Evolutionary conservation across 2,113 vertebrate species (phyloP).

Genomic region (Callionymus lyra): DNA sequence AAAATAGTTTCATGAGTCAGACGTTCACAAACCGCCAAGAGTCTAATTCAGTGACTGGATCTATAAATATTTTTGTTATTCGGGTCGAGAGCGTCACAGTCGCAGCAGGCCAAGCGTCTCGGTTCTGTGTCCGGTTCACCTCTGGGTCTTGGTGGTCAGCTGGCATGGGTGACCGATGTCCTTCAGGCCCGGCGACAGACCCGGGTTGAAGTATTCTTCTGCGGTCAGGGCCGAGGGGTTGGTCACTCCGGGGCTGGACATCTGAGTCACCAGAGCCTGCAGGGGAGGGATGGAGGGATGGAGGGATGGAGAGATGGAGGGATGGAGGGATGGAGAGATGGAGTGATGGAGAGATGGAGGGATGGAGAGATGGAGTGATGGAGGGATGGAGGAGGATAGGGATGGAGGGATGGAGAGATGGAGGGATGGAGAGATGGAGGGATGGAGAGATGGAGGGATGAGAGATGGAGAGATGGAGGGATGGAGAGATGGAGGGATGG

Average conservation of each 20-base stretch:
- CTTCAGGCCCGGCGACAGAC: slow-evolving; percentile 71
- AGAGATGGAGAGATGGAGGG: too few relatives aligned
- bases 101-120: too few relatives aligned
- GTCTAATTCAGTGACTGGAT: too few relatives aligned
- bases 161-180: slow-evolving; percentile 93
- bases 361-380: slow-evolving; percentile 9
- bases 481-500: not conserved
- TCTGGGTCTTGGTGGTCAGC: slow-evolving; percentile 97
- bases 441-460: not conserved
- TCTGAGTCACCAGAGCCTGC: slow-evolving; percentile 89
- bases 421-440: too few relatives aligned
- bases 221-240: slow-evolving; percentile 89
- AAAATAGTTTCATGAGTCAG: too few relatives aligned
- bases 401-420: not conserved
- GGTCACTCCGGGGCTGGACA: slow-evolving; percentile 72
- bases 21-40: too few relatives aligned
- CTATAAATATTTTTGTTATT: too few relatives aligned
- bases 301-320: slow-evolving; percentile 4
- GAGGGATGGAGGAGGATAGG: not conserved
- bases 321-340: not conserved
- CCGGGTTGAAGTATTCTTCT: slow-evolving; percentile 93
- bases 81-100: too few relatives aligned
- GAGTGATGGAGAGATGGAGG: not conserved
- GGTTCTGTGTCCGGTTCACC: slow-evolving; percentile 59
- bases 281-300: not conserved